These are phyloP conservation scores for Drosophila kambysellisi DNA, from an alignment of 2,888 invertebrate species.

Conservation along the genomic window DNA sequence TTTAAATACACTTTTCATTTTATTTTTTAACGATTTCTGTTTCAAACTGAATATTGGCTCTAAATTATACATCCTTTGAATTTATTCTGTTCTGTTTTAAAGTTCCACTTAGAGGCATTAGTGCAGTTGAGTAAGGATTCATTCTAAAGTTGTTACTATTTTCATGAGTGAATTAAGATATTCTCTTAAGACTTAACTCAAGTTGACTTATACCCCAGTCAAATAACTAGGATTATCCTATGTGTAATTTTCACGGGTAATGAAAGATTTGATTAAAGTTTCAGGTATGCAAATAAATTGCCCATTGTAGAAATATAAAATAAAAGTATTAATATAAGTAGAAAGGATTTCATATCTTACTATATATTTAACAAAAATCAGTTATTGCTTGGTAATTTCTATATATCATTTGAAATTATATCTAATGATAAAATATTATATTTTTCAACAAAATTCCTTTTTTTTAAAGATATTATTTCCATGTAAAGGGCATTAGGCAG, in stretches of 20 bases:
- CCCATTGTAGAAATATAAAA: neutral
- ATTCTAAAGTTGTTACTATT: neutral
- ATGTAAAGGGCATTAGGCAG: neutral
- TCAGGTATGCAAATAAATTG: neutral
- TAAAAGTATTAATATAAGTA: neutral
- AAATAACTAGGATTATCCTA: neutral
- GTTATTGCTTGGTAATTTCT: neutral
- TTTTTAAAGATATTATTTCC: neutral
- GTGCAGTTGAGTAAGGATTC: neutral
- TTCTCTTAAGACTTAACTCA: neutral
- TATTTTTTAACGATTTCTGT: conserved; percentile 5
- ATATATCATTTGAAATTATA: neutral
- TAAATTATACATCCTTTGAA: neutral
- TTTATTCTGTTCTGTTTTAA: neutral
- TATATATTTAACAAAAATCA: neutral
- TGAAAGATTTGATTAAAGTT: neutral
- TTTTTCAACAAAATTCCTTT: too few species aligned
- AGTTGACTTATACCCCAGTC: neutral
- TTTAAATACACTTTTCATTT: conserved; percentile 10
- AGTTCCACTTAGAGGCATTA: neutral
- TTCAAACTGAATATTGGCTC: conserved; percentile 17
- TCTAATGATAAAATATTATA: neutral
- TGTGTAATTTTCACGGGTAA: too few species aligned
- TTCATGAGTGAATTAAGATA: neutral
- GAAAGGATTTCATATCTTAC: neutral